phyloP scores from a whole-genome alignment of 1,140 invertebrate genomes.

The Pachypsylla venusta region DNA sequence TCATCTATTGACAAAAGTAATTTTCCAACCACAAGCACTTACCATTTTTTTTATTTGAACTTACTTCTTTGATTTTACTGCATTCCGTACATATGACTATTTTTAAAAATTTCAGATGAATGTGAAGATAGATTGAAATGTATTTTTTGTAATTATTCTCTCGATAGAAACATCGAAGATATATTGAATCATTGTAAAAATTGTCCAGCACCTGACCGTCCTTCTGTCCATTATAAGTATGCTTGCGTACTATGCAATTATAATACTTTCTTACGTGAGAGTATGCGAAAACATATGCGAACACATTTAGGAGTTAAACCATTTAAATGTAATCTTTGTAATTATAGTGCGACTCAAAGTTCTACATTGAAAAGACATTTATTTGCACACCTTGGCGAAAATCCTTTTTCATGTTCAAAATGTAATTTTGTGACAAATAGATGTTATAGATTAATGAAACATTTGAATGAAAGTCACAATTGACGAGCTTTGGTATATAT shows the following conservation, averaged over 20 bases:
- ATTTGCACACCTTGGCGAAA: background rate
- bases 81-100: too few relatives aligned
- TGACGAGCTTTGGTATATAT: too few relatives aligned
- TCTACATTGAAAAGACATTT: slow-evolving; percentile 7
- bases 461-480: background rate
- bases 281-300: slow-evolving; percentile 40
- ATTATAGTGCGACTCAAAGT: background rate
- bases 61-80: too few relatives aligned
- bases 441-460: background rate
- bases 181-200: background rate
- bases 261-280: background rate
- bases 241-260: background rate
- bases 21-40: too few relatives aligned
- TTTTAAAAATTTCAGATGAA: too few relatives aligned
- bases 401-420: background rate
- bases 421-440: background rate
- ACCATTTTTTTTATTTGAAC: too few relatives aligned
- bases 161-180: background rate
- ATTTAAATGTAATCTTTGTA: slow-evolving; percentile 51
- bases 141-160: background rate
- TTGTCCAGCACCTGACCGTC: background rate
- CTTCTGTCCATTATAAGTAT: background rate
- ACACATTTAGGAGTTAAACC: slow-evolving; percentile 57
- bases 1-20: too few relatives aligned
- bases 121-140: background rate